These are phyloP conservation scores for Magallana nippona DNA, from an alignment of 2,888 invertebrate genomes.

Conservation along the genomic window DNA sequence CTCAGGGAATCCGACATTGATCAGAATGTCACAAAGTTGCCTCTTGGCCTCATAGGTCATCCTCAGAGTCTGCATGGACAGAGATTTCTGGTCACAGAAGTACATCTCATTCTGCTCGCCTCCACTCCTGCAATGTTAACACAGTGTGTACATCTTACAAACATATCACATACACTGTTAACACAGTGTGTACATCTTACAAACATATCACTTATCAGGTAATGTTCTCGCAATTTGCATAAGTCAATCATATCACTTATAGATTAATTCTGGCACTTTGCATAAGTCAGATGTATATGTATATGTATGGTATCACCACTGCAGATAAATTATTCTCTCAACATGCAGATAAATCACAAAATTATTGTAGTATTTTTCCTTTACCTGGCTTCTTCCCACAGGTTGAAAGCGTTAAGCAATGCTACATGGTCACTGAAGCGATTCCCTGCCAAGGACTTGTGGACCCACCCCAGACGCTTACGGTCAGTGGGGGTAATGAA, in stretches of 20 bases:
- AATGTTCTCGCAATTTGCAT: no score
- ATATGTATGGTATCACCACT: no score
- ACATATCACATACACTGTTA: constrained; percentile 75
- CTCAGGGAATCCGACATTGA: constrained; percentile 93
- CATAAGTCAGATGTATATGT: no score
- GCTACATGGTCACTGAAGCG: constrained; percentile 97
- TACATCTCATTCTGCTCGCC: constrained; percentile 86
- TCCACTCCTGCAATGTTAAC: constrained; percentile 82
- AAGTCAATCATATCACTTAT: no score
- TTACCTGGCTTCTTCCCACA: constrained; percentile 82
- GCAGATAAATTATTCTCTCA: no score
- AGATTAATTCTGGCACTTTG: no score
- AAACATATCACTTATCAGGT: no score
- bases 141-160: constrained; percentile 91
- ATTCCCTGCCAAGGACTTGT: constrained; percentile 91
- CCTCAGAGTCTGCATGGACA: constrained; percentile 92
- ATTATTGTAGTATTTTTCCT: background rate
- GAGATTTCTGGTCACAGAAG: constrained; percentile 95
- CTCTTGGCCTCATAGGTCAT: constrained; percentile 93
- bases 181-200: constrained; percentile 93
- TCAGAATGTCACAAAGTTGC: constrained; percentile 86
- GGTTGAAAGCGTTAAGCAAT: constrained; percentile 93
- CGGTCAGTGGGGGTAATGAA: constrained; percentile 84
- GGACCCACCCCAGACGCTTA: constrained; percentile 89
- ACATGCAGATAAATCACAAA: no score